Evolutionary conservation across 2,113 vertebrate species (phyloP).

Genomic region (Sakesphorus luctuosus): DNA sequence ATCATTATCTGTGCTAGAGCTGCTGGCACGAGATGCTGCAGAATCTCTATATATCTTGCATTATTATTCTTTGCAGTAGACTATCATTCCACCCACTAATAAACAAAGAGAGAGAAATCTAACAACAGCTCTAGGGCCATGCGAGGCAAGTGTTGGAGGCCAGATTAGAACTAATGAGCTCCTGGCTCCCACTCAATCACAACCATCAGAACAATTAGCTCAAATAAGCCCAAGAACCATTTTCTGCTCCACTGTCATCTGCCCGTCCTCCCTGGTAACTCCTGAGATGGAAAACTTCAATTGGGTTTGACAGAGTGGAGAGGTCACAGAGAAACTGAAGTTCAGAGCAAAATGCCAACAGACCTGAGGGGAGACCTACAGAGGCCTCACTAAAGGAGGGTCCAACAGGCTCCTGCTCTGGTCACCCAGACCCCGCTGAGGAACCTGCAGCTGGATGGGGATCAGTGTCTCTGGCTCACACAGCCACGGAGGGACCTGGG

Average conservation of each 20-base stretch:
- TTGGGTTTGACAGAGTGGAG: background rate
- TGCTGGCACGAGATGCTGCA: background rate
- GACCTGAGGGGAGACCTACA: background rate
- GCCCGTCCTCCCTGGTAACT: background rate
- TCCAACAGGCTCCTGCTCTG: background rate
- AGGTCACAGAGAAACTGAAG: background rate
- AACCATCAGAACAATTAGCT: conserved; percentile 42
- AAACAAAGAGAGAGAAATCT: background rate
- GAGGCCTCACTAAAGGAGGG: background rate
- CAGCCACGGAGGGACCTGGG: background rate
- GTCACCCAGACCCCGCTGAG: background rate
- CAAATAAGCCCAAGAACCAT: background rate
- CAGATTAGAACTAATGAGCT: conserved; percentile 46
- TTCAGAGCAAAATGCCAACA: background rate
- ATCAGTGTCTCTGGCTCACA: background rate
- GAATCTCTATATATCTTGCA: background rate
- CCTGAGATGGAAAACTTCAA: background rate
- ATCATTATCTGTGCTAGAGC: background rate
- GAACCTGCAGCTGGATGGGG: fast-evolving
- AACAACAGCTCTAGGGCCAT: background rate
- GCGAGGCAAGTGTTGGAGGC: background rate
- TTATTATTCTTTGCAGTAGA: background rate
- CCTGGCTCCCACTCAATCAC: conserved; percentile 36
- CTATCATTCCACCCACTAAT: background rate
- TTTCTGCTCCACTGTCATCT: background rate